Base-by-base conservation (phyloP, 2,113 vertebrate genomes). In the Sinocyclocheilus anshuiensis region DNA sequence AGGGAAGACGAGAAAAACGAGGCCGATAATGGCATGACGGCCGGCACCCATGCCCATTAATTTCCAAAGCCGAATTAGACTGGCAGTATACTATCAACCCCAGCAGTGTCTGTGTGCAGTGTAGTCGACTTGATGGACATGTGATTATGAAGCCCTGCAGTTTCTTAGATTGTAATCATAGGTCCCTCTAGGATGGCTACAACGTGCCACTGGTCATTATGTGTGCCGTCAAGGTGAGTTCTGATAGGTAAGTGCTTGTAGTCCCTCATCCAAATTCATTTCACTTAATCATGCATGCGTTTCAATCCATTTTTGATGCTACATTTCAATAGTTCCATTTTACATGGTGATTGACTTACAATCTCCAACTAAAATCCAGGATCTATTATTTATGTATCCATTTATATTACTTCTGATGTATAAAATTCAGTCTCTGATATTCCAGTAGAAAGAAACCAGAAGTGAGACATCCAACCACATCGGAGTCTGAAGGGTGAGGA, bases 81-180 rank as follows among this genome's bases (percentile, higher is more conserved):
- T 53, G 77, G 78, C 87, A 81, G 84, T 84, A 69, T 81, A 89
- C 76, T 36, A 59, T 87, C 88, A 69, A 26, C 20, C 65, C 65
- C 13, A 59, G 42, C 65, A n/a, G 67, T 86, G 42, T 48, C 61
- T 76, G 87, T 80, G 18, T 20, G 69, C 11, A 0, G 26, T 29
- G 53, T 50, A 48, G 74, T 83, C 36, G 16, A 8, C 45, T 86
- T 89, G 90, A 91, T 86, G 86, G 87, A 75, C 87, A 87, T 86
- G 88, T 88, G 87, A 91, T 91, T 89, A 89, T 75, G 77, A 86
- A 83, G 84, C 75, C 87, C 42, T 39, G 61, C 74, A 16, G 77
- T 86, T 86, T 72, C 76, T 86, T 82, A 85, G 88, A 90, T 88
- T 80, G 89, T 85, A 91, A 88, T 91, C 90, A 86, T 84, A 69